Evolutionary conservation across 2,113 vertebrate genomes (phyloP), one percentile per base, ranked within the genome.

Genomic region (Microtus pennsylvanicus): DNA sequence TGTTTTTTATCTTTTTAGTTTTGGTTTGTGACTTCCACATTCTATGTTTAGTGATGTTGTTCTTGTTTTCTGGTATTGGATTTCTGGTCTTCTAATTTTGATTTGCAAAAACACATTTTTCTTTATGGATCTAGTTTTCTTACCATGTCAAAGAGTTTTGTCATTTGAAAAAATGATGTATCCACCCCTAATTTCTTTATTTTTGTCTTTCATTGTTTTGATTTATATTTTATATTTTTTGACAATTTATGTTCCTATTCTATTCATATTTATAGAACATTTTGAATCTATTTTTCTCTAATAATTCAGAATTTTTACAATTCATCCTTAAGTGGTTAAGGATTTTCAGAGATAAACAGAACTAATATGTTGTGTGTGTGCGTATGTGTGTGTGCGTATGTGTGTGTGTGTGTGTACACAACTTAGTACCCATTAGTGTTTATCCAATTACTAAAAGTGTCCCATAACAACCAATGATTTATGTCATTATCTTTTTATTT

Each of bases 191-290:
- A 82, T 69, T 87, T 30, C 42, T 91, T 70, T 77, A 11, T 78
- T 96, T 87, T 87, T 76, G 52, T 78, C 17, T 82, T 87, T 12
- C 12, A 69, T 80, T 87, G 74, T 87, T 85, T 90, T 95, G 50
- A 95, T 52, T 92, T 95, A 28, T 55, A 74, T 50, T 87, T 92
- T 95, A 28, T 50, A 74, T 72, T 93, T 85, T 85, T 85, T 87
- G 77, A 82, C 65, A 92, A 47, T 90, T 80, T 87, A 47, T 47
- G 45, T 87, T 94, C 12, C 58, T 55, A 58, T 77, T 26, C 16
- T 80, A 72, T 89, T 28, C 2, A 55, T 52, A 16, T 76, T 70
- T 69, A 9, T 85, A 87, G 38, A 89, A 33, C 55, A 87, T 6
- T 7, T 82, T 77, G 93, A 89, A 87, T 67, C 94, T 78, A n/a